phyloP scores from a whole-genome alignment of 2,888 invertebrate species.

The Arrhopalites spinosus region DNA sequence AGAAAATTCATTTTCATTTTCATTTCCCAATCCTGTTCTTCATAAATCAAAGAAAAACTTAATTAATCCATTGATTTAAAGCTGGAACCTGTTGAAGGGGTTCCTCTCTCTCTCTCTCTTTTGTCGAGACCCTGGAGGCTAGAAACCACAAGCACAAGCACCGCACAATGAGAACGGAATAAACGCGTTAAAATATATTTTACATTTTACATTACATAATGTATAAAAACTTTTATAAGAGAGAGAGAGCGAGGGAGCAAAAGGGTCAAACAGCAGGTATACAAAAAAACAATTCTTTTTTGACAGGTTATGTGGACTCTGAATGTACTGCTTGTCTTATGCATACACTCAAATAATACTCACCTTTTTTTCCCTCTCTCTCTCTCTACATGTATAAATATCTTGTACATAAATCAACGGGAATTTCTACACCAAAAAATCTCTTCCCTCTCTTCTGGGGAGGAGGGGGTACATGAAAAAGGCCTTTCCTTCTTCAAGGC shows the following conservation, averaged over 20 bases:
- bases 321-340: not conserved
- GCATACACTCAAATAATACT: too few relatives aligned
- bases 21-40: slow-evolving; percentile 19
- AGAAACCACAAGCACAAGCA: too few relatives aligned
- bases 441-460: too few relatives aligned
- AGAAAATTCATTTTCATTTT: too few relatives aligned
- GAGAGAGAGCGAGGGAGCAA: slow-evolving; percentile 18
- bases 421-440: not conserved
- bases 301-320: slow-evolving; percentile 24
- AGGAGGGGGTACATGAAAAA: too few relatives aligned
- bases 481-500: too few relatives aligned
- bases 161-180: not conserved
- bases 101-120: not conserved
- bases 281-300: slow-evolving; percentile 33
- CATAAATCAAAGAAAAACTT: slow-evolving; percentile 39
- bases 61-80: slow-evolving; percentile 41
- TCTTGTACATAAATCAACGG: not conserved
- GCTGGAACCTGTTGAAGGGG: slow-evolving; percentile 35
- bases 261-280: slow-evolving; percentile 36
- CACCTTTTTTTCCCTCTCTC: not conserved
- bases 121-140: not conserved
- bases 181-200: not conserved
- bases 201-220: not conserved
- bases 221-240: not conserved
- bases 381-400: not conserved